Base-by-base conservation (phyloP, 2,113 vertebrate species). In the Charadrius vociferus region DNA sequence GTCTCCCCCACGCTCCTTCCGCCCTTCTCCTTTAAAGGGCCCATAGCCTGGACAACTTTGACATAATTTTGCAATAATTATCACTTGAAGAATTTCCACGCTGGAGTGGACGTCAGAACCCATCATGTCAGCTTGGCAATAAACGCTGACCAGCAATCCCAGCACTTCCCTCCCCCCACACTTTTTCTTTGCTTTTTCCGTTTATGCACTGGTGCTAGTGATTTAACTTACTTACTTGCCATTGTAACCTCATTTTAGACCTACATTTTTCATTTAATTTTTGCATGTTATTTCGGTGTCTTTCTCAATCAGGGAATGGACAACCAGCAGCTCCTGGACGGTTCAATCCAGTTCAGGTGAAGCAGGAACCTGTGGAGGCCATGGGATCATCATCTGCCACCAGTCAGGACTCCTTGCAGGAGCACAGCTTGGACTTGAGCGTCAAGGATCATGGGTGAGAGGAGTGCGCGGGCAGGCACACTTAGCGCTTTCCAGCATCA, bases 11-110 rank as follows among this genome's bases (percentile, higher is more conserved):
- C 98, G 99, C 98, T 98, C 98, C 98, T 98, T 97, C 98, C 95
- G 70, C 97, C 98, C 97, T 98, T 88, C 96, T 98, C 97, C 97
- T 99, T 98, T 99, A 99, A 99, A 99, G 98, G 99, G 98, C 98
- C 98, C 96, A 95, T 49, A 98, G 98, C 98, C 98, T 98, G 99
- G 99, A 99, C 99, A 98, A 99, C 98, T 99, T 98, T 99, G 99
- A 99, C 99, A 99, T 99, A 98, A 99, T 99, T 99, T 99, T 97
- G 97, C 99, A 98, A 99, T 99, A 99, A 99, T 99, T 99, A 99
- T 99, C 99, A 99, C 99, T 99, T 98, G 83, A 98, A 99, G 99
- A 99, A 98, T 99, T 99, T 99, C 99, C 98, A 97, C 95, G 95
- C 98, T 95, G 96, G 98, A 98, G 98, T 98, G 96, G 98, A 98